Base-by-base conservation (phyloP, 1,140 invertebrate species). In the Spodoptera litura region DNA sequence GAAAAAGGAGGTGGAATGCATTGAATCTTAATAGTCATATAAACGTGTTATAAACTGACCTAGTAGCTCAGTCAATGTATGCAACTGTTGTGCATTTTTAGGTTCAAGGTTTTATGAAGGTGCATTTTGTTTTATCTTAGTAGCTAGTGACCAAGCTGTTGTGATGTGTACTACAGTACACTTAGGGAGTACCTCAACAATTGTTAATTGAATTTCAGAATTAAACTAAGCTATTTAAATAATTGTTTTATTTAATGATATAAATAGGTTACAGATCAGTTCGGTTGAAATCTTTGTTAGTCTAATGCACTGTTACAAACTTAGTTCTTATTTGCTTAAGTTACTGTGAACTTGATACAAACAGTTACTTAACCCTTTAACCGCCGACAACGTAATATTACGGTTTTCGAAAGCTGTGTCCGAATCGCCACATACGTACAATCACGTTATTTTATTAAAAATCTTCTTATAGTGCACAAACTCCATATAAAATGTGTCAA, bases 1-100 rank as follows among this genome's bases (percentile, higher is more conserved):
- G 96, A 97, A 90, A 97, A 97, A 88, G 95, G 95, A 87, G 93
- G 95, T 44, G 91, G 91, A 81, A 94, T 94, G 93, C 90, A 93
- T 77, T 93, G 66, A 89, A 79, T 11, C 11, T 79, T 79, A 10
- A 55, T 56, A 49, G 44, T 78, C 51, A 62, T 66, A 52, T 66
- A 56, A 44, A 44, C 55, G n/a, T 38, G 51, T 77, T 31, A 13
- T n/a, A 56, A 27, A 68, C 61, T 66, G 27, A 56, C 49, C 31
- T 66, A 44, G 62, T 68, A 66, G 62, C n/a, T 58, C 20, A 56
- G 51, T 75, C 49, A 77, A 56, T 38, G n/a, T 73, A 73, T 59
- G 56, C 35, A 74, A 49, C 10, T 72, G 71, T 64, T 64, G 27
- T 64, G 59, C 73, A 75, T 51, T 75, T 71, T 74, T 75, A 51